phyloP scores from a whole-genome alignment of 2,888 invertebrate genomes.

The Erebia palarica region DNA sequence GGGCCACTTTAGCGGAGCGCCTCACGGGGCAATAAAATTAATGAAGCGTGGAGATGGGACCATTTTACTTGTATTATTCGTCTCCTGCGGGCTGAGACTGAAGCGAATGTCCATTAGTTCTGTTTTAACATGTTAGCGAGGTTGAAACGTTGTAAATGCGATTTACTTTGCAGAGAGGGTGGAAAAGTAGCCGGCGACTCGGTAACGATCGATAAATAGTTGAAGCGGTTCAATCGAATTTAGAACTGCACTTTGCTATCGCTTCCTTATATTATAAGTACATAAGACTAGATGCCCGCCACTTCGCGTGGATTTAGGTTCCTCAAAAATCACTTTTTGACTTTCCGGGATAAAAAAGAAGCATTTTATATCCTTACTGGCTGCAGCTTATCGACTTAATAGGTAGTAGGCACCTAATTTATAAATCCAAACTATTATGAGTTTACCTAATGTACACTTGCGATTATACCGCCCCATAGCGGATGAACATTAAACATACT shows the following conservation, averaged over 20 bases:
- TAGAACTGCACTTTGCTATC: slow-evolving; percentile 30
- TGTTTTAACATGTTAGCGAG: slow-evolving; percentile 83
- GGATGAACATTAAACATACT: slow-evolving; percentile 3
- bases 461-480: neutral
- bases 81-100: slow-evolving; percentile 81
- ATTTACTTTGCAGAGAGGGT: slow-evolving; percentile 79
- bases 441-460: too few relatives aligned
- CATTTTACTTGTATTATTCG: slow-evolving; percentile 83
- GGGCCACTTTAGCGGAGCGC: slow-evolving; percentile 69
- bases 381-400: too few relatives aligned
- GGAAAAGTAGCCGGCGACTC: slow-evolving; percentile 76
- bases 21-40: slow-evolving; percentile 80
- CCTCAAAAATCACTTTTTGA: too few relatives aligned
- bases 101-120: slow-evolving; percentile 83
- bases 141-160: slow-evolving; percentile 82
- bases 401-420: too few relatives aligned
- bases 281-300: too few relatives aligned
- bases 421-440: too few relatives aligned
- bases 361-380: too few relatives aligned
- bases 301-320: too few relatives aligned
- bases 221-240: slow-evolving; percentile 62
- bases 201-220: slow-evolving; percentile 71
- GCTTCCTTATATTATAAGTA: slow-evolving; percentile 16
- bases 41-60: slow-evolving; percentile 83
- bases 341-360: too few relatives aligned